phyloP scores from a whole-genome alignment of 2,888 invertebrate genomes.

The Brenthis hecate region DNA sequence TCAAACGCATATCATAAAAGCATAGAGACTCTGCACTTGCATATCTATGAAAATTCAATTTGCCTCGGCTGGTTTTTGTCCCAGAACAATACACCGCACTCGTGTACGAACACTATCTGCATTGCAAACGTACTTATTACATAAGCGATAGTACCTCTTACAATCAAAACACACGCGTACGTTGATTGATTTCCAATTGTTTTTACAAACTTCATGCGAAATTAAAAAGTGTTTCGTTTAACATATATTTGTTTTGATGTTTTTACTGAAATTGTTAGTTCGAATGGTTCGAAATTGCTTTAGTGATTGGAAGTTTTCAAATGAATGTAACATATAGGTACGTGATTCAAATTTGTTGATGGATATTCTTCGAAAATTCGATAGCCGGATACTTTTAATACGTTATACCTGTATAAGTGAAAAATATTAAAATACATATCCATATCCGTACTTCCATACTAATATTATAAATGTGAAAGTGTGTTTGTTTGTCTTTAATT shows the following conservation, averaged over 20 bases:
- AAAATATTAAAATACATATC: too few relatives aligned
- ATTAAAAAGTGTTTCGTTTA: constrained; percentile 36
- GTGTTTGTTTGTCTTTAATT: too few relatives aligned
- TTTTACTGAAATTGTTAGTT: constrained; percentile 2
- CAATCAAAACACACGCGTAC: constrained; percentile 46
- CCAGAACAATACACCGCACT: constrained; percentile 53
- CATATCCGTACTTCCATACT: too few relatives aligned
- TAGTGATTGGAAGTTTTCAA: background rate
- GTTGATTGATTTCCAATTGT: constrained; percentile 32
- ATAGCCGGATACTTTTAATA: too few relatives aligned
- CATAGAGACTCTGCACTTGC: constrained; percentile 40
- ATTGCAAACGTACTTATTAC: constrained; percentile 72
- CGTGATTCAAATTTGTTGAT: too few relatives aligned
- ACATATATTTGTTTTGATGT: constrained; percentile 7
- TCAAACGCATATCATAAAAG: constrained; percentile 43
- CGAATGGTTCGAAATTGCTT: constrained; percentile 7
- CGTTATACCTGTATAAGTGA: too few relatives aligned
- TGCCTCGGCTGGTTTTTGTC: constrained; percentile 63
- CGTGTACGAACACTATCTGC: constrained; percentile 57
- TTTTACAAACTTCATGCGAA: constrained; percentile 21
- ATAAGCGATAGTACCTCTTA: constrained; percentile 46
- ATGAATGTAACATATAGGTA: background rate
- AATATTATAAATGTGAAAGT: too few relatives aligned
- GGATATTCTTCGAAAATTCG: too few relatives aligned
- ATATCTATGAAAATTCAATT: constrained; percentile 75